phyloP scores from a whole-genome alignment of 2,888 invertebrate genomes.

The Cinara cedri region DNA sequence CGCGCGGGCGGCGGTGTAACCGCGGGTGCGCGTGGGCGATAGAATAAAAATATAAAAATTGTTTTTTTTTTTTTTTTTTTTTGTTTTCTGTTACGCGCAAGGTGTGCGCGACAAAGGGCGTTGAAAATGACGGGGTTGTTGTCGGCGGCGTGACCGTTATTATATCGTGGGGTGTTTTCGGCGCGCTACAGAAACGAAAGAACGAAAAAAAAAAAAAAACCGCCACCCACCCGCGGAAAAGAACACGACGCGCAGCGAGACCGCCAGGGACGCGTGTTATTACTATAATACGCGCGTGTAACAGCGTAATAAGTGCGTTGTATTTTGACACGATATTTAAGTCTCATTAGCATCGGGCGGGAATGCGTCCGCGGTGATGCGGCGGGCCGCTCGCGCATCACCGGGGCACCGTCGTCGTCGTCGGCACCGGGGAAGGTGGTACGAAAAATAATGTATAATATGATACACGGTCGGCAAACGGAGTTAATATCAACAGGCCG shows the following conservation, averaged over 20 bases:
- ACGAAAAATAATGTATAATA: no score
- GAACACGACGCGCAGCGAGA: conserved; percentile 12
- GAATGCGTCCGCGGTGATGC: background rate
- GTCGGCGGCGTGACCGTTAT: conserved; percentile 18
- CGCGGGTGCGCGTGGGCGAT: background rate
- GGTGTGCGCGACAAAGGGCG: conserved; percentile 53
- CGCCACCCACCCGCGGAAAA: background rate
- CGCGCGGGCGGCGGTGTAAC: background rate
- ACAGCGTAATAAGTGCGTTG: no score
- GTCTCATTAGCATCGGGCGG: conserved; percentile 52
- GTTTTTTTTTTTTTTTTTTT: conserved; percentile 11
- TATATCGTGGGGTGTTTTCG: conserved; percentile 50
- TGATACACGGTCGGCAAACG: conserved; percentile 25
- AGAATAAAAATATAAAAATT: conserved; percentile 7
- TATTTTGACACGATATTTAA: conserved; percentile 56
- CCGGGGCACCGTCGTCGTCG: background rate
- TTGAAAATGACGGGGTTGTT: conserved; percentile 51
- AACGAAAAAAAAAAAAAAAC: background rate
- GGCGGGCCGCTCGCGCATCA: conserved; percentile 5
- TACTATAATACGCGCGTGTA: no score
- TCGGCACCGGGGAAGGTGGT: conserved; percentile 19
- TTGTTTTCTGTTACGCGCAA: conserved; percentile 33
- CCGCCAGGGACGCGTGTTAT: conserved; percentile 38
- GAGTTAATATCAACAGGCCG: conserved; percentile 55
- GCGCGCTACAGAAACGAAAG: background rate